Conservation (phyloP, 2,888 invertebrate species). For the Cantharis flavilabris region DNA sequence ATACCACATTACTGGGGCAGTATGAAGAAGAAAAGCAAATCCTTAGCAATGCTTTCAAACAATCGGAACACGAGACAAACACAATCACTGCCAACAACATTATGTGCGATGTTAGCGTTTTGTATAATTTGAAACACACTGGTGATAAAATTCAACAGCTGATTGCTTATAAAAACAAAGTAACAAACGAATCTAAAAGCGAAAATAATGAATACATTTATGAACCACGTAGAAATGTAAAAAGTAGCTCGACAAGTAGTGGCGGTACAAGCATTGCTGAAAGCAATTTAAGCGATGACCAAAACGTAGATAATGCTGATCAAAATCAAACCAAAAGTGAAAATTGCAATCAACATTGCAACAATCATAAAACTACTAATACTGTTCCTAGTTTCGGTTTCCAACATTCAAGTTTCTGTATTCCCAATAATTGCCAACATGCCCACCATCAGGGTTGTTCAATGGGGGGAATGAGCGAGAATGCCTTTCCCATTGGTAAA, state of each 20-base stretch:
- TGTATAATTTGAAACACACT: slow-evolving; percentile 42
- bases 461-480: not conserved
- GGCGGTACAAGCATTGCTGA: no score
- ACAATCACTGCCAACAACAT: slow-evolving; percentile 38
- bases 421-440: not conserved
- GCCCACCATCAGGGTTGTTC: not conserved
- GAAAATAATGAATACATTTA: slow-evolving; percentile 2
- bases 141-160: slow-evolving; percentile 44
- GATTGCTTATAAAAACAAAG: slow-evolving; percentile 41
- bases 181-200: slow-evolving; percentile 20
- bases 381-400: not conserved
- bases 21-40: slow-evolving; percentile 41
- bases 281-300: not conserved
- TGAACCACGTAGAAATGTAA: not conserved
- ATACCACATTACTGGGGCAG: slow-evolving; percentile 36
- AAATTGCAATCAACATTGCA: not conserved
- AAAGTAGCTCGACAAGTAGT: not conserved
- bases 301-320: not conserved
- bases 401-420: not conserved
- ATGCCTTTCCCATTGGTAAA: not conserved
- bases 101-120: slow-evolving; percentile 30
- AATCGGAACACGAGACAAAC: not conserved
- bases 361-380: not conserved
- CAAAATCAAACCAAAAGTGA: not conserved
- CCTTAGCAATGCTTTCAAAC: slow-evolving; percentile 35